Percentiles rank a stretch among this genome's conserved stretches.
These are phyloP conservation scores for Helarctos malayanus DNA, from an alignment of 2,797 vertebrate species.

Conservation along the genomic window DNA sequence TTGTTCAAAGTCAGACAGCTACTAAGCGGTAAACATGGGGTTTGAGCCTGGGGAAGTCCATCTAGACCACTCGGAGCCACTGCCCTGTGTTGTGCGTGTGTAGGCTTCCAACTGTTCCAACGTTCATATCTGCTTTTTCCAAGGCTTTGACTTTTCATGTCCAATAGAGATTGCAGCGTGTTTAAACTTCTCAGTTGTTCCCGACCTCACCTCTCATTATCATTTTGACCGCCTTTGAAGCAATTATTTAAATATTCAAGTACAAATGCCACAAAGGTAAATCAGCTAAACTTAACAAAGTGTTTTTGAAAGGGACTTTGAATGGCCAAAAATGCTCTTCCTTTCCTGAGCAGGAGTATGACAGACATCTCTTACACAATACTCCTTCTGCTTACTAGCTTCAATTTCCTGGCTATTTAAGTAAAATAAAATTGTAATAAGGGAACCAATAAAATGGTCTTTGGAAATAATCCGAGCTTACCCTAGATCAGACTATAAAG, in stretches of 20 bases:
- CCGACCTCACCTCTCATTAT: slow-evolving; percentile 72
- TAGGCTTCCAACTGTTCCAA: neutral
- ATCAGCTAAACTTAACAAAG: slow-evolving; percentile 23
- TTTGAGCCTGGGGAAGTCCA: neutral
- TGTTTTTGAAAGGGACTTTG: slow-evolving; percentile 74
- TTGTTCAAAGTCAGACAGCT: neutral
- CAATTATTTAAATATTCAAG: slow-evolving; percentile 71
- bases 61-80: neutral
- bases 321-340: slow-evolving; percentile 9
- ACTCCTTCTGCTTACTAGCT: neutral
- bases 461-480: slow-evolving; percentile 2
- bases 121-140: slow-evolving; percentile 53
- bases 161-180: slow-evolving; percentile 70
- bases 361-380: neutral
- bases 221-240: slow-evolving; percentile 49
- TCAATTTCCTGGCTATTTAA: neutral
- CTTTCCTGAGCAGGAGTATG: neutral
- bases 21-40: neutral
- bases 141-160: slow-evolving; percentile 71
- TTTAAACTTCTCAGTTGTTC: slow-evolving; percentile 66
- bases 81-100: neutral
- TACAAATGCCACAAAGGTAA: slow-evolving; percentile 80
- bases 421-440: slow-evolving; percentile 8
- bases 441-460: neutral
- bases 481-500: neutral